Evolutionary conservation across 2,797 vertebrate species (phyloP).

Genomic region (Gallinago nigripennis): DNA sequence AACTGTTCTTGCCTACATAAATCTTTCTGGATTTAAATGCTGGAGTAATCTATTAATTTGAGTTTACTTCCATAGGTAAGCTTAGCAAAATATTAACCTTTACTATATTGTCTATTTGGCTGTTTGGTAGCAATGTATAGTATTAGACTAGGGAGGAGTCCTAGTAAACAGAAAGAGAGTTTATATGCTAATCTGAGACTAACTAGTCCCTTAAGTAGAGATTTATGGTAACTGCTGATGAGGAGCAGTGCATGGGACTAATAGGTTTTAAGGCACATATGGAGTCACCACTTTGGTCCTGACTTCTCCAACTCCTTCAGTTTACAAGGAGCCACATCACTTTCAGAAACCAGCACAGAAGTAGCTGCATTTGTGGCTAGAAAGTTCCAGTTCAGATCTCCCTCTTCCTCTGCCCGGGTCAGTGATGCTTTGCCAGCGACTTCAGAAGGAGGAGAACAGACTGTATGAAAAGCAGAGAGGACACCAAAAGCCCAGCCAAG

Average conservation of each 20-base stretch:
- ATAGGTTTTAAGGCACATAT: neutral
- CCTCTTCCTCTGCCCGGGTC: neutral
- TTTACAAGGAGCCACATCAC: neutral
- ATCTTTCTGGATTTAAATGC: neutral
- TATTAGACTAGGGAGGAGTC: neutral
- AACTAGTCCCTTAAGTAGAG: neutral
- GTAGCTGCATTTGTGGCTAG: neutral
- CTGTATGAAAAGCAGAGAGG: neutral
- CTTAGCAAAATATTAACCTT: neutral
- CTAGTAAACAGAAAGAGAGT: neutral
- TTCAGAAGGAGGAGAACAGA: neutral
- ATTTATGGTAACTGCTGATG: neutral
- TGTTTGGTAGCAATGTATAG: neutral
- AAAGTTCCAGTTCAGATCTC: neutral
- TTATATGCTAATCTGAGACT: neutral
- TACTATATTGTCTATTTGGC: neutral
- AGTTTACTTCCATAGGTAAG: neutral
- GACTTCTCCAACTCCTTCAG: neutral
- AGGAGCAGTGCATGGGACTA: neutral
- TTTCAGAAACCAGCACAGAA: neutral
- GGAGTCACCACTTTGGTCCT: neutral
- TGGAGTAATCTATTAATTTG: neutral
- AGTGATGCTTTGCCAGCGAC: neutral
- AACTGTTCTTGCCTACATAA: neutral
- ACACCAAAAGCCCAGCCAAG: neutral